These are phyloP conservation scores for Dasysyrphus tricinctus DNA, from an alignment of 2,888 invertebrate species.

Conservation along the genomic window DNA sequence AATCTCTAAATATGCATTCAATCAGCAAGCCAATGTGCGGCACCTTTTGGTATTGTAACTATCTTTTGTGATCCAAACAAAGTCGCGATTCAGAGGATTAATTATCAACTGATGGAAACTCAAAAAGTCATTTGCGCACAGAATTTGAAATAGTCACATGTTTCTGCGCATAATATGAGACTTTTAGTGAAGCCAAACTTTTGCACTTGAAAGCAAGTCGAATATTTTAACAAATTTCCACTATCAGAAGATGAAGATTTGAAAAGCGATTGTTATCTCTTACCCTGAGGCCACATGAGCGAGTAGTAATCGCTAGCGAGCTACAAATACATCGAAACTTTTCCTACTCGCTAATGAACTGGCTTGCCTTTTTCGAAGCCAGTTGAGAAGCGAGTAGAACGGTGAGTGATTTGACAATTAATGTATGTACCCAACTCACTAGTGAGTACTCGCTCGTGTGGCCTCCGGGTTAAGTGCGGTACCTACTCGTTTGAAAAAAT, in stretches of 20 bases:
- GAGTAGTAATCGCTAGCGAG: too few relatives aligned
- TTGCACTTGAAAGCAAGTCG: neutral
- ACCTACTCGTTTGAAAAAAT: too few relatives aligned
- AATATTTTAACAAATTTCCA: neutral
- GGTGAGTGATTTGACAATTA: too few relatives aligned
- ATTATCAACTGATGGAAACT: neutral
- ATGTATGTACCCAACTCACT: too few relatives aligned
- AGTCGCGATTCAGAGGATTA: neutral
- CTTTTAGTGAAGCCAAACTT: neutral
- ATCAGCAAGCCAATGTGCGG: slow-evolving; percentile 51
- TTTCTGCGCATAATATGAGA: neutral
- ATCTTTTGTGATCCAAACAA: slow-evolving; percentile 63
- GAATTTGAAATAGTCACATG: neutral
- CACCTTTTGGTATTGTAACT: slow-evolving; percentile 55
- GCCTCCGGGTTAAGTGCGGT: too few relatives aligned
- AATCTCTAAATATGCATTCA: slow-evolving; percentile 66
- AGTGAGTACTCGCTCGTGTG: too few relatives aligned
- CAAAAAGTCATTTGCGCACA: neutral
- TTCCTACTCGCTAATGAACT: too few relatives aligned
- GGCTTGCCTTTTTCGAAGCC: too few relatives aligned
- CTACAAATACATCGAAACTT: too few relatives aligned
- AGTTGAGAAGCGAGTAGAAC: too few relatives aligned
- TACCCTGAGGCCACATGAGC: too few relatives aligned
- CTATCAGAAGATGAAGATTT: neutral
- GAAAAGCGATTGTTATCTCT: too few relatives aligned